Evolutionary conservation across 2,797 vertebrate genomes (phyloP).

Genomic region (Gymnodraco acuticeps): DNA sequence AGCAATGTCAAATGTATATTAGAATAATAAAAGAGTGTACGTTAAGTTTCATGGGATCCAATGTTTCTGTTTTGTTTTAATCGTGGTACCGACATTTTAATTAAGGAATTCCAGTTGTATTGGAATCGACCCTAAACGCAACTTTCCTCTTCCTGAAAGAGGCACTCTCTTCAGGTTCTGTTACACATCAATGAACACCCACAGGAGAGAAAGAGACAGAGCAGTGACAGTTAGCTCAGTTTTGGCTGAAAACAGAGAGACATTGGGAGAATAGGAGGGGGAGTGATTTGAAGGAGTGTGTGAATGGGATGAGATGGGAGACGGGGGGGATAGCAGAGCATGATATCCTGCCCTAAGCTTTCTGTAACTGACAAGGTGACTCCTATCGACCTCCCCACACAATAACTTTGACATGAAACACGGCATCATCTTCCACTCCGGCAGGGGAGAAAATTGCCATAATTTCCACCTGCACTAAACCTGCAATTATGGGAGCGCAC

Average conservation of each 20-base stretch:
- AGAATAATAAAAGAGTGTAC: too few relatives aligned
- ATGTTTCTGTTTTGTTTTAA: too few relatives aligned
- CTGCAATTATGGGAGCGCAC: slow-evolving; percentile 62
- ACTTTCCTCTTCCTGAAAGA: not conserved
- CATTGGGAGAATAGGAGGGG: not conserved
- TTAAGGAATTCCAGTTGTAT: too few relatives aligned
- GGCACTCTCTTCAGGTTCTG: slow-evolving; percentile 1
- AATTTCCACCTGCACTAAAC: slow-evolving; percentile 73
- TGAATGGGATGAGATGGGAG: not conserved
- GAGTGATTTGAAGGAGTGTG: not conserved
- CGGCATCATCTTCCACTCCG: slow-evolving; percentile 23
- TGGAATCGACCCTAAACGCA: not conserved
- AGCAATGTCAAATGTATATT: too few relatives aligned
- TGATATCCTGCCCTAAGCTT: slow-evolving; percentile 44
- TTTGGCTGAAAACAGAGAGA: not conserved
- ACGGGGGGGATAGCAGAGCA: slow-evolving; percentile 7
- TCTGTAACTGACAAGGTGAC: slow-evolving; percentile 59
- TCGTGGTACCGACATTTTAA: too few relatives aligned
- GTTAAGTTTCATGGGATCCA: too few relatives aligned
- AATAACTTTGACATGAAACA: slow-evolving; percentile 62
- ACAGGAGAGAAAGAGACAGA: slow-evolving; percentile 2
- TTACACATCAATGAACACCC: slow-evolving; percentile 6
- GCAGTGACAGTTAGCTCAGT: not conserved
- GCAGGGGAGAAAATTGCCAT: slow-evolving; percentile 63
- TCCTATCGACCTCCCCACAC: slow-evolving; percentile 50